Evolutionary conservation across 2,888 invertebrate species (phyloP), one percentile per base, ranked within the genome.

Genomic region (Nemurella pictetii): DNA sequence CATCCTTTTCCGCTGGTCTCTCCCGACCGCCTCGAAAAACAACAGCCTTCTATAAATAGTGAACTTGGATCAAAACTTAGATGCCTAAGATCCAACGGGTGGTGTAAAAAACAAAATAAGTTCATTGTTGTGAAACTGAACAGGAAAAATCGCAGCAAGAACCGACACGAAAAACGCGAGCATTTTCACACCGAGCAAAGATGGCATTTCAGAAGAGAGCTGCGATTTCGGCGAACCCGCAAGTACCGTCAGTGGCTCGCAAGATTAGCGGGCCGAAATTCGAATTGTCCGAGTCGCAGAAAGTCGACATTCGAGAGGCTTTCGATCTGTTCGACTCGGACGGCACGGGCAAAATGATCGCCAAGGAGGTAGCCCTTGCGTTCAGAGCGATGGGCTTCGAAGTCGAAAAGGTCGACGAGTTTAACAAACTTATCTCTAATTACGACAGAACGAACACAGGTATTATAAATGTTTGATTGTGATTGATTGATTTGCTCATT

Each of bases 321-420:
- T 99, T 99, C 89, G 96, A 97, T 91, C 91, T 98, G n/a, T 98
- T 99, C 91, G 98, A 99, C 90, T 94, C 95, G 9, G 96, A 97
- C 89, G 96, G 95, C 28, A 94, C 95, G 78, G 98, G 98, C 0
- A 94, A 94, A 89, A 97, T 99, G 88, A 96, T 97, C 89, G 94
- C 95, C 0, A 98, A 97, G 90, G 98, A 99, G 90, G 90, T 99
- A 25, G 98, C 98, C 92, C 91, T 93, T 86, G 98, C 98, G 0
- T 96, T 99, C 88, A 92, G 99, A 87, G 99, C 99, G 0, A 91
- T 99, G 20, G 99, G 99, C 0, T 99, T 99, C 91, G 99, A 99
- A 90, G 99, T 99, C 0, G 97, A 97, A 89, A 98, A 98, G 89
- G 20, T 55, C 20, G 98, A 99, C 89, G 99, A 99, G 92, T 97